phyloP scores from a whole-genome alignment of 1,140 invertebrate genomes.

The Apis mellifera region DNA sequence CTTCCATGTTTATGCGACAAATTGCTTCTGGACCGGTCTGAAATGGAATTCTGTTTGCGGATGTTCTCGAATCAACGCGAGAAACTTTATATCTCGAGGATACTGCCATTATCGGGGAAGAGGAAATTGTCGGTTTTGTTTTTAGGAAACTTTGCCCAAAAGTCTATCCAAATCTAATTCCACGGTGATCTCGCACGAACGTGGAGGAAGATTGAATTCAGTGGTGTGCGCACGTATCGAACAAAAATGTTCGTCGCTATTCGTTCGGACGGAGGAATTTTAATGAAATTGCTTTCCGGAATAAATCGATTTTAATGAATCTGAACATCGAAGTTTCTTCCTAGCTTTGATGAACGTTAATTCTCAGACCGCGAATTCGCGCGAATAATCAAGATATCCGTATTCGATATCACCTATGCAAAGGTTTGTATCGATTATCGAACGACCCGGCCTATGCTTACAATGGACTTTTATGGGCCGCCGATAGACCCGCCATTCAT shows the following conservation, averaged over 20 bases:
- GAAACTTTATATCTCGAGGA: neutral
- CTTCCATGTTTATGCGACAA: neutral
- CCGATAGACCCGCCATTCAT: conserved; percentile 9
- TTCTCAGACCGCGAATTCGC: neutral
- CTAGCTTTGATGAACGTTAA: neutral
- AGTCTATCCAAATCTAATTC: conserved; percentile 4
- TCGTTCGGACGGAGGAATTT: neutral
- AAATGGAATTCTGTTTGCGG: conserved; percentile 11
- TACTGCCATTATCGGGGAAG: neutral
- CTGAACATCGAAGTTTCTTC: neutral
- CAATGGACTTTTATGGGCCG: conserved; percentile 12
- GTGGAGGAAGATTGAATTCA: neutral
- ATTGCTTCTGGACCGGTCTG: neutral
- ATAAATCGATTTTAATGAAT: neutral
- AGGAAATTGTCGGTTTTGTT: conserved; percentile 3
- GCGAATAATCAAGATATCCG: conserved; percentile 26
- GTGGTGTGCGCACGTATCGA: neutral
- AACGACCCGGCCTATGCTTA: neutral
- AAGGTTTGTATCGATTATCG: conserved; percentile 22
- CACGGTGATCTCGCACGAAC: neutral
- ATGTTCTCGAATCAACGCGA: neutral
- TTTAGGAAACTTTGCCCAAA: neutral
- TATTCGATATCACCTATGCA: neutral
- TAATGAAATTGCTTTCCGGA: neutral
- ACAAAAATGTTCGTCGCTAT: neutral